Base-by-base conservation (phyloP, 2,113 vertebrate genomes). In the Zosterops borbonicus region DNA sequence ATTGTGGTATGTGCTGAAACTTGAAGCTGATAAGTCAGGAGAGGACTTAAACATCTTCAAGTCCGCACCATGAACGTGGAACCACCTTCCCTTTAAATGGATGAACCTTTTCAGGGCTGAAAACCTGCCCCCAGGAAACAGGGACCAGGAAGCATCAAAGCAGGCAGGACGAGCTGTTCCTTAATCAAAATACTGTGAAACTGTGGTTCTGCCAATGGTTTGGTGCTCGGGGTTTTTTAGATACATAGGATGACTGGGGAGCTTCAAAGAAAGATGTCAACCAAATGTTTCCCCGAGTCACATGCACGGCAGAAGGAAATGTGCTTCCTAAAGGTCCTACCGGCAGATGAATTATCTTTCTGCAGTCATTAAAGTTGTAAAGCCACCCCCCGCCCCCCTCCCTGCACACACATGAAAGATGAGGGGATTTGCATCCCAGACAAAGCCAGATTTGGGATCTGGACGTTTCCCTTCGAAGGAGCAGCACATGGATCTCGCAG, bases 231-330 rank as follows among this genome's bases (percentile, higher is more conserved):
- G 50, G 77, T 91, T 73, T 85, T 78, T 78, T 59, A 69, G 84
- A 92, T 73, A 69, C 0, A 13, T 47, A n/a, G 63, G 90, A 73
- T 62, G 78, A 16, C n/a, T 14, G 59, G 78, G 87, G 86, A 90
- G 84, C 90, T 96, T 96, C 94, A 94, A 94, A 95, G 96, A 85
- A 91, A 69, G 81, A 95, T 95, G 91, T 95, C 94, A 94, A 14
- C 94, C 95, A 97, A 95, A 95, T 97, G 90, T 95, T 95, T 67
- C 68, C 70, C 46, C 7, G 11, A 74, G 70, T 94, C 93, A 90
- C 78, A 29, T 90, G 94, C 87, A 44, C 19, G 27, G 78, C 93
- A 96, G 91, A 93, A 96, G 94, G 93, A 95, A 97, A 94, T 95
- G 87, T 91, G 95, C 67, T 95, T 96, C 87, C 87, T 88, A 23